These are phyloP conservation scores for Hoplostethus mediterraneus DNA, from an alignment of 2,797 vertebrate genomes.

Conservation along the genomic window DNA sequence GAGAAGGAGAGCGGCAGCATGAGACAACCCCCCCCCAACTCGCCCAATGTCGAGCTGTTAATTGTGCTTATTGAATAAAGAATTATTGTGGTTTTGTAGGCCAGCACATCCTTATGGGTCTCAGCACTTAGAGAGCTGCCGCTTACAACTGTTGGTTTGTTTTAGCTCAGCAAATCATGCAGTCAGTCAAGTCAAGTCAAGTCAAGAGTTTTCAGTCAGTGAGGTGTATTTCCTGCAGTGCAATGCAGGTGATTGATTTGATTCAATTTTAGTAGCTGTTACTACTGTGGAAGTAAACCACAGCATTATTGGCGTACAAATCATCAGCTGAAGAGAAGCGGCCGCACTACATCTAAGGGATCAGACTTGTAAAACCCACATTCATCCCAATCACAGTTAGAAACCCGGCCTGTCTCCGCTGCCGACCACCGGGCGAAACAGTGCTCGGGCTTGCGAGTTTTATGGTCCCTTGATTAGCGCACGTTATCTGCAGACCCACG, in stretches of 20 bases:
- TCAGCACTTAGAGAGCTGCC: not conserved
- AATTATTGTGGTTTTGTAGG: not conserved
- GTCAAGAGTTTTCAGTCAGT: too few species aligned
- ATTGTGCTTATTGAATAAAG: constrained; percentile 11
- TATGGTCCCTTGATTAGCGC: constrained; percentile 69
- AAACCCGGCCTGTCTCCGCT: constrained; percentile 6
- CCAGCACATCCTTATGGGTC: not conserved
- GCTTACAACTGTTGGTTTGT: not conserved
- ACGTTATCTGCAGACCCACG: constrained; percentile 45
- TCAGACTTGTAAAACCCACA: constrained; percentile 42
- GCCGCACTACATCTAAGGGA: not conserved
- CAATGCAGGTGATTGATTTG: constrained; percentile 10
- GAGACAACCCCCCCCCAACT: too few species aligned
- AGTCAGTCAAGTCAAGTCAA: constrained; percentile 10
- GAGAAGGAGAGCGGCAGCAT: not conserved
- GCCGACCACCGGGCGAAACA: constrained; percentile 68
- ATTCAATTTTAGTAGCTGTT: constrained; percentile 16
- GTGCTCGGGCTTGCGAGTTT: constrained; percentile 62
- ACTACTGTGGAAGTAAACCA: constrained; percentile 16
- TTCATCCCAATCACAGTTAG: constrained; percentile 19
- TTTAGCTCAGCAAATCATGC: not conserved
- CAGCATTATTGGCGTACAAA: constrained; percentile 30
- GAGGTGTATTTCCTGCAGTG: not conserved
- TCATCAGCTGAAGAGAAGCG: constrained; percentile 19
- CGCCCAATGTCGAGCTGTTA: not conserved